Evolutionary conservation across 2,888 invertebrate species (phyloP).

Genomic region (Muschampia plurimacula): DNA sequence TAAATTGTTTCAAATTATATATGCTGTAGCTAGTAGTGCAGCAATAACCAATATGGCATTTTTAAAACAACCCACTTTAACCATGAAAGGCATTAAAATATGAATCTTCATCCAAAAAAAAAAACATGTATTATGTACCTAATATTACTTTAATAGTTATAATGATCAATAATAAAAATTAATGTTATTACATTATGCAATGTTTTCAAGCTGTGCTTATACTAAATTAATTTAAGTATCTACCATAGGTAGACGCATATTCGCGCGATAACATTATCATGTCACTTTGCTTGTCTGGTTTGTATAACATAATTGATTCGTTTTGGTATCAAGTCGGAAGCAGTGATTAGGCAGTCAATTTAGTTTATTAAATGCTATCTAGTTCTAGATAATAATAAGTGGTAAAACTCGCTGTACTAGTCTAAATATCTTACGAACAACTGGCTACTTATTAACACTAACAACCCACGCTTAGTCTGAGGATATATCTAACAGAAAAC

Average conservation of each 20-base stretch:
- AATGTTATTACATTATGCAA: not conserved
- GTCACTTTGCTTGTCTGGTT: constrained; percentile 29
- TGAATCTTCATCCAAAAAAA: no score
- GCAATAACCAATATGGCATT: no score
- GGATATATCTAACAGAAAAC: not conserved
- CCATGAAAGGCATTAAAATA: no score
- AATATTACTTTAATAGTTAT: not conserved
- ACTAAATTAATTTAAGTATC: not conserved
- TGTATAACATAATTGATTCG: constrained; percentile 16
- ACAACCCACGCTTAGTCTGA: not conserved
- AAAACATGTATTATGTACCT: no score
- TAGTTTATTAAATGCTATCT: constrained; percentile 11
- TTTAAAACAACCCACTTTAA: no score
- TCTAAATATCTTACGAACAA: not conserved
- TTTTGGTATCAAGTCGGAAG: constrained; percentile 29
- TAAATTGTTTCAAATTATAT: no score
- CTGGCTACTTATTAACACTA: not conserved
- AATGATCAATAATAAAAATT: not conserved
- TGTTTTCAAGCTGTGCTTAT: not conserved
- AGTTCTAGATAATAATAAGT: constrained; percentile 1
- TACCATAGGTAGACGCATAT: not conserved
- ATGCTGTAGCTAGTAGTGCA: no score
- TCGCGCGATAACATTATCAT: constrained; percentile 17
- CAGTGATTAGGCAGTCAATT: constrained; percentile 10
- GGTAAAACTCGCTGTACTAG: not conserved